These are phyloP conservation scores for Zaprionus tsacasi DNA, from an alignment of 1,140 invertebrate species.

Conservation along the genomic window DNA sequence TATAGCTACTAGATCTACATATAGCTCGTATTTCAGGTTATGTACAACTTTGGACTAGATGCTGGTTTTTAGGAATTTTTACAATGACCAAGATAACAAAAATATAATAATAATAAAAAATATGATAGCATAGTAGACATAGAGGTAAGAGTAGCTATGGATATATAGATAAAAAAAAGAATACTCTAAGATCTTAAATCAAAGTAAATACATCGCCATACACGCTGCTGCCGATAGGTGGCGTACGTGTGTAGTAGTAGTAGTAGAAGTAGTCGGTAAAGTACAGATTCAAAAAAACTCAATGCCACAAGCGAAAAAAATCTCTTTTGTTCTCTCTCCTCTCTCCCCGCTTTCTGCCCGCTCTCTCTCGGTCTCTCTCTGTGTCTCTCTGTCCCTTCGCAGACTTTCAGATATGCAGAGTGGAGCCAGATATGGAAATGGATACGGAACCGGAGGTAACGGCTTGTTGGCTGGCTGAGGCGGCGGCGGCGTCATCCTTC, in stretches of 20 bases:
- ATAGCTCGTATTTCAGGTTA: constrained; percentile 39
- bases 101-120: constrained; percentile 9
- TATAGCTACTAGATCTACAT: constrained; percentile 12
- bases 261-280: constrained; percentile 14
- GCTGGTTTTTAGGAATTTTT: constrained; percentile 55
- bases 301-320: constrained; percentile 49
- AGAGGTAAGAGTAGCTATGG: constrained; percentile 34
- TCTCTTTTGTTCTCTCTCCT: constrained; percentile 58
- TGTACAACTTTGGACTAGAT: constrained; percentile 76
- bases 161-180: constrained; percentile 33
- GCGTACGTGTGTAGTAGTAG: constrained; percentile 8
- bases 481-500: constrained; percentile 35
- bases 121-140: neutral
- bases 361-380: constrained; percentile 37
- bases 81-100: constrained; percentile 41
- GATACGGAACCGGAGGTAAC: constrained; percentile 20
- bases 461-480: neutral
- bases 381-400: too few species aligned
- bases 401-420: constrained; percentile 59
- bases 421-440: constrained; percentile 33
- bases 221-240: constrained; percentile 22
- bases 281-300: constrained; percentile 39
- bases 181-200: constrained; percentile 64
- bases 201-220: constrained; percentile 74
- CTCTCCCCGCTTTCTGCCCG: neutral